A percentile compares a stretch with the other conserved stretches of the same genome.
These are phyloP conservation scores for Serripes groenlandicus DNA, from an alignment of 2,888 invertebrate species.

Conservation along the genomic window DNA sequence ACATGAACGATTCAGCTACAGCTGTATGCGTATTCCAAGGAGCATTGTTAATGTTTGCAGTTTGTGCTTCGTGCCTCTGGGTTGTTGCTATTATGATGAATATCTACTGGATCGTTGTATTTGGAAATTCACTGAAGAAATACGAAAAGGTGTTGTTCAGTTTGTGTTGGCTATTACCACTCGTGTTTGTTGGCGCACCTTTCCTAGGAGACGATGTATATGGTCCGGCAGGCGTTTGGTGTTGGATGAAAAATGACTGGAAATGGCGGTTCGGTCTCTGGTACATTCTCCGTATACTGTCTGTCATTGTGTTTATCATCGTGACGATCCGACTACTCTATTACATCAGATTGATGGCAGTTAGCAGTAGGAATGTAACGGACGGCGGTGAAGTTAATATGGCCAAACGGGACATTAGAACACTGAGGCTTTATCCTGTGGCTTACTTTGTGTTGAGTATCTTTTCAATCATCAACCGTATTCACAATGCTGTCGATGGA, in stretches of 20 bases:
- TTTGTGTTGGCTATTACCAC: slow-evolving; percentile 42
- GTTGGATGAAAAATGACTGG: slow-evolving; percentile 43
- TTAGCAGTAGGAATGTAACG: background rate
- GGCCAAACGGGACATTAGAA: slow-evolving; percentile 23
- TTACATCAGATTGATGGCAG: background rate
- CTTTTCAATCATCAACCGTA: slow-evolving; percentile 36
- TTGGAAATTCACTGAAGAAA: slow-evolving; percentile 5
- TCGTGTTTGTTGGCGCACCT: slow-evolving; percentile 26
- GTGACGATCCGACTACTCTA: slow-evolving; percentile 23
- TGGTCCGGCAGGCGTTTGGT: slow-evolving; percentile 51
- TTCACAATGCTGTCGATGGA: slow-evolving; percentile 18
- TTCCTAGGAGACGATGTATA: slow-evolving; percentile 43
- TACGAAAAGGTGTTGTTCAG: slow-evolving; percentile 8
- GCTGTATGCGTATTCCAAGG: slow-evolving; percentile 42
- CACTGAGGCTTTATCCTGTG: slow-evolving; percentile 39
- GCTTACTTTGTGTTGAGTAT: slow-evolving; percentile 40
- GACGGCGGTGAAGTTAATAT: background rate
- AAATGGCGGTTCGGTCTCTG: slow-evolving; percentile 49
- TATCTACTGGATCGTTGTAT: slow-evolving; percentile 33
- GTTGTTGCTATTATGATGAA: slow-evolving; percentile 33
- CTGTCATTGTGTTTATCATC: slow-evolving; percentile 30
- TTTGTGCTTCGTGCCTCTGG: slow-evolving; percentile 40
- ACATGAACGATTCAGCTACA: slow-evolving; percentile 12
- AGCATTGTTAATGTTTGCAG: slow-evolving; percentile 27
- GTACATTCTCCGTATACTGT: slow-evolving; percentile 43